Conservation (phyloP, 2,113 vertebrate genomes). For the human (Homo sapiens) region GRCh38 chr13:114120501-114121000, state of each 20-base stretch:
- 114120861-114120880: not conserved
- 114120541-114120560: too few species aligned
- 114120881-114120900: not conserved
- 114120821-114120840: not conserved
- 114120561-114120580: too few species aligned
- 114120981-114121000: not conserved
- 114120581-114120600: too few species aligned
- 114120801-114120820: not conserved
- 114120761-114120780: not conserved
- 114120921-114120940: not conserved
- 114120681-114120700: not conserved
- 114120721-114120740: not conserved
- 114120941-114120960: not conserved
- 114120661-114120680: too few species aligned
- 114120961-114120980: not conserved
- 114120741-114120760: not conserved
- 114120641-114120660: too few species aligned
- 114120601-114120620: too few species aligned
- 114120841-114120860: fast-evolving
- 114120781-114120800: not conserved
- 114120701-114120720: not conserved
- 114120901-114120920: not conserved
- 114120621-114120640: too few species aligned
- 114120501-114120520: too few species aligned
- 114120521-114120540: too few species aligned